Evolutionary conservation across 2,888 invertebrate species (phyloP).

Genomic region (Beris morrisii): DNA sequence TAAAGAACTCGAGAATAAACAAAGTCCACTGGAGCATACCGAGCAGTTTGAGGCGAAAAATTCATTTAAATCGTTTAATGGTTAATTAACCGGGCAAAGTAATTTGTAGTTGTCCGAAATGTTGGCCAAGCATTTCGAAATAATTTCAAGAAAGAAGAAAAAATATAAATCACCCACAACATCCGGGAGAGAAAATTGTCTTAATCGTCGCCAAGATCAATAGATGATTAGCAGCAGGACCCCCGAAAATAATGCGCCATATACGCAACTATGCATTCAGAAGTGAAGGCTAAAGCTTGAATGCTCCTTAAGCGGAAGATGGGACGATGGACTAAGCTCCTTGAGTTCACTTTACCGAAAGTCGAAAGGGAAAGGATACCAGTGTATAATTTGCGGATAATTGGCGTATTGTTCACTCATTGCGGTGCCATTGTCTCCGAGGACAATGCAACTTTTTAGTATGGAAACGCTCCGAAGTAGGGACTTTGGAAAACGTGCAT

Average conservation of each 20-base stretch:
- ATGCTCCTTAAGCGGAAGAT: not conserved
- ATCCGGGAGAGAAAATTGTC: constrained; percentile 24
- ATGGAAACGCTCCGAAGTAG: constrained; percentile 19
- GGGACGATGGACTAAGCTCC: not conserved
- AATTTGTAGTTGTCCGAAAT: no score
- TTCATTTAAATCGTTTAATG: constrained; percentile 30
- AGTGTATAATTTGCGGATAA: constrained; percentile 37
- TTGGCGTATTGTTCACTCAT: constrained; percentile 40
- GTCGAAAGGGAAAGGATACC: constrained; percentile 17
- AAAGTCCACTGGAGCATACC: constrained; percentile 2
- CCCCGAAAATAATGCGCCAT: constrained; percentile 16
- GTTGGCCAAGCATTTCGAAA: not conserved
- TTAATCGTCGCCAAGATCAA: constrained; percentile 34
- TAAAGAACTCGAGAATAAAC: constrained; percentile 15
- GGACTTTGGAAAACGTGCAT: constrained; percentile 34
- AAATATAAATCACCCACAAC: constrained; percentile 27
- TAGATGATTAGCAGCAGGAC: constrained; percentile 36
- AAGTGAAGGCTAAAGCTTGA: not conserved
- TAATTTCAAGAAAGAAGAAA: constrained; percentile 11
- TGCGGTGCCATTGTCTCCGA: constrained; percentile 36
- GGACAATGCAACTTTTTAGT: constrained; percentile 36
- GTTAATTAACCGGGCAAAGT: constrained; percentile 29
- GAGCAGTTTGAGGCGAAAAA: constrained; percentile 16
- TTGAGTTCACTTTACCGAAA: constrained; percentile 19
- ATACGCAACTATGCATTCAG: constrained; percentile 15